Evolutionary conservation across 2,888 invertebrate genomes (phyloP), one percentile per base, ranked within the genome.

Genomic region (Ormyrus thymus): DNA sequence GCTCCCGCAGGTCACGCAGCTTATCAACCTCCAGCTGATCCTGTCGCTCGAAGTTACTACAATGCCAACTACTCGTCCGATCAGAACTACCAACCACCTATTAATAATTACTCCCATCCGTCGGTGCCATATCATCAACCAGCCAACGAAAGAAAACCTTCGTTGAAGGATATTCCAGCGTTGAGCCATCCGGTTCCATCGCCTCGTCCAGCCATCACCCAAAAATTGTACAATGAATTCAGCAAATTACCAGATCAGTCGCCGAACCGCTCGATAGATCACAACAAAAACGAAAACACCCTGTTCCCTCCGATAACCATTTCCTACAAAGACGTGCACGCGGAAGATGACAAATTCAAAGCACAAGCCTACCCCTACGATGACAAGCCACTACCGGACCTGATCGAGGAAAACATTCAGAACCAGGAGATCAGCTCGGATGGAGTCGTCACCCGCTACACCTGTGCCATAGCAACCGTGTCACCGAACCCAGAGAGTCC

Each of bases 341-440:
- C 0, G 29, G 58, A 76, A n/a, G 66, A 79, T 6, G 82, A 81
- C 10, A 29, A 29, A 29, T 29, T 29, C 29, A 2, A 76, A 29
- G 51, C 68, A 51, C 9, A 59, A 13, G 11, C 76, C 13, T 79
- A 76, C 59, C 11, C 66, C 29, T 80, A 77, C 62, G 69, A 81
- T 6, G 68, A 55, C 6, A 81, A 75, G 11, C n/a, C 13, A 5
- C 61, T 50, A 53, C 53, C 64, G 50, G 80, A 43, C 66, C 9
- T 61, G 3, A 9, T 56, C 9, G 87, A 86, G 48, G 83, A 85
- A 55, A 85, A 88, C 51, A 89, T 89, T 8, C 83, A 87, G 65
- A 89, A 90, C 72, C 89, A 89, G 72, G 89, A 90, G 48, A 88
- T 89, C 68, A 87, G 88, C 13, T 81, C 87, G 0, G 88, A 88